Evolutionary conservation across 2,888 invertebrate genomes (phyloP).

Genomic region (Nowickia ferox): DNA sequence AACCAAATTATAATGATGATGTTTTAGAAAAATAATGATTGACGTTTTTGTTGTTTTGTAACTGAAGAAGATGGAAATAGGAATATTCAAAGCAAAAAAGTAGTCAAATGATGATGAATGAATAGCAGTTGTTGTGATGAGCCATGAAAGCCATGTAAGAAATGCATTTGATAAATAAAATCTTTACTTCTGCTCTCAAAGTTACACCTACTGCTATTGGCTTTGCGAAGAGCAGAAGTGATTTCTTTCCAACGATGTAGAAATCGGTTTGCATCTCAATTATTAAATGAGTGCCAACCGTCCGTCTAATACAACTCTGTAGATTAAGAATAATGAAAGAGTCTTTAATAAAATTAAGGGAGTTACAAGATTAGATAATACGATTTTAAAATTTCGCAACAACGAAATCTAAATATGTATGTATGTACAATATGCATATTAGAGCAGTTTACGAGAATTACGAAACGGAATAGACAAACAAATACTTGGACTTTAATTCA

Average conservation of each 20-base stretch:
- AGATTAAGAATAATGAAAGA: too few relatives aligned
- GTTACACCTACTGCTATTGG: not conserved
- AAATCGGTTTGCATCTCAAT: not conserved
- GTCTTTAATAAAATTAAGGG: too few relatives aligned
- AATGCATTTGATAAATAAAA: slow-evolving; percentile 72
- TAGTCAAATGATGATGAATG: slow-evolving; percentile 60
- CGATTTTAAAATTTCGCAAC: too few relatives aligned
- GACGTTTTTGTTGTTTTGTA: slow-evolving; percentile 74
- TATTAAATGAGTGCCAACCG: not conserved
- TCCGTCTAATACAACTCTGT: not conserved
- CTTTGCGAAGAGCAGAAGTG: slow-evolving; percentile 22
- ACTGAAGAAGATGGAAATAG: slow-evolving; percentile 63
- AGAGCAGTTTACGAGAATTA: too few relatives aligned
- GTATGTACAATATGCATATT: too few relatives aligned
- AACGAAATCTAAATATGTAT: too few relatives aligned
- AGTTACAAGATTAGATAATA: too few relatives aligned
- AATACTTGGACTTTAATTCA: too few relatives aligned
- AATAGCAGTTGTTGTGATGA: slow-evolving; percentile 64
- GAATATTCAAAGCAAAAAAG: slow-evolving; percentile 62
- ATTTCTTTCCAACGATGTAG: not conserved
- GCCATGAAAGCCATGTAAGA: not conserved
- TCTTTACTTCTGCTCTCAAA: slow-evolving; percentile 25
- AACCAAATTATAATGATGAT: slow-evolving; percentile 47
- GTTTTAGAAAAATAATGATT: slow-evolving; percentile 72
- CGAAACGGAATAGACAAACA: too few relatives aligned